phyloP scores from a whole-genome alignment of 2,888 invertebrate species.

The Meiosimyza decipiens region DNA sequence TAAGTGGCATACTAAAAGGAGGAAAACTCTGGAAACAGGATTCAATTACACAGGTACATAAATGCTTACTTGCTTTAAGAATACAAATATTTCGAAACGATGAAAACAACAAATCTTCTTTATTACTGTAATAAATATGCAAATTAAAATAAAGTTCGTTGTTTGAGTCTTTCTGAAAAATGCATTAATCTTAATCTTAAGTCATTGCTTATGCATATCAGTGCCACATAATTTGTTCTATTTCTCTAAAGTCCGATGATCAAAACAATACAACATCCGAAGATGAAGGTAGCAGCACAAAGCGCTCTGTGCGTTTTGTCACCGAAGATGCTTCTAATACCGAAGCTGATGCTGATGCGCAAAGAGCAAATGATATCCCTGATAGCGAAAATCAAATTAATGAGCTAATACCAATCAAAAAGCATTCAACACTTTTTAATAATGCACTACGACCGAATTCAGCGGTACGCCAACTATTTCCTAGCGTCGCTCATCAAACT shows the following conservation, averaged over 20 bases:
- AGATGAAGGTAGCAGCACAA: conserved; percentile 69
- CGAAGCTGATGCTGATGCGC: conserved; percentile 57
- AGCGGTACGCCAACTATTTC: conserved; percentile 86
- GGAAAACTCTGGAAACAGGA: conserved; percentile 80
- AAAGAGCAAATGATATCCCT: conserved; percentile 53
- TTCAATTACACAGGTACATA: conserved; percentile 69
- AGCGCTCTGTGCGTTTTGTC: conserved; percentile 76
- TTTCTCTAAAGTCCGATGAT: conserved; percentile 58
- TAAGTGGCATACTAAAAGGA: conserved; percentile 82
- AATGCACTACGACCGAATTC: conserved; percentile 74
- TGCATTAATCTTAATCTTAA: no score
- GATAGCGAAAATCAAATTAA: conserved; percentile 64
- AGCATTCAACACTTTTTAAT: conserved; percentile 66
- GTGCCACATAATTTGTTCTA: not conserved
- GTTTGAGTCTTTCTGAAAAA: no score
- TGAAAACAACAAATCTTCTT: not conserved
- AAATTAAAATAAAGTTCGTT: no score
- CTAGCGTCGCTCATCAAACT: conserved; percentile 75
- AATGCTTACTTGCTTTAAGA: not conserved
- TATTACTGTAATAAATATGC: no score
- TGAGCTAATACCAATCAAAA: conserved; percentile 65
- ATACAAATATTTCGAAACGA: not conserved
- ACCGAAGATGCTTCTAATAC: conserved; percentile 67
- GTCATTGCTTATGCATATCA: not conserved
- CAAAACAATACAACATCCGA: conserved; percentile 64